Conservation (phyloP, 2,113 vertebrate species). For the Phylloscopus trochilus region DNA sequence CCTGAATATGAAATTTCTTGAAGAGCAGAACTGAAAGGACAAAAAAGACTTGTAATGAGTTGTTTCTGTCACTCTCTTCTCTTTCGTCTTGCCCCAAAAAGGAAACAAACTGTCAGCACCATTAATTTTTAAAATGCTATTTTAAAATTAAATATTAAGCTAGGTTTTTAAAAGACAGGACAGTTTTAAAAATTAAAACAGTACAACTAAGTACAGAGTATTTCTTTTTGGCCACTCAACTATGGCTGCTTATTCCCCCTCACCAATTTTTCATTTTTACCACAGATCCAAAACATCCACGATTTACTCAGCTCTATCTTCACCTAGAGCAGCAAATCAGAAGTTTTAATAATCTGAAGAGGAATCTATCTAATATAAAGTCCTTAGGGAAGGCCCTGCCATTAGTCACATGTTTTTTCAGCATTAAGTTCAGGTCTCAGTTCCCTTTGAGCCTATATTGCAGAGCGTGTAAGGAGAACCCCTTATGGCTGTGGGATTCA, state of each 20-base stretch:
- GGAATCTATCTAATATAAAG: neutral
- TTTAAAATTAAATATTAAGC: conserved; percentile 49
- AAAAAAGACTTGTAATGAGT: neutral
- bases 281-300: neutral
- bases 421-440: neutral
- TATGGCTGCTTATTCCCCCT: neutral
- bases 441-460: neutral
- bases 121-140: conserved; percentile 38
- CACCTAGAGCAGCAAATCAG: neutral
- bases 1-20: neutral
- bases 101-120: conserved; percentile 42
- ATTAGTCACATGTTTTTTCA: neutral
- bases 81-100: neutral
- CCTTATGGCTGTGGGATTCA: accelerated
- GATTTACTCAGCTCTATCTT: neutral
- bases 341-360: neutral
- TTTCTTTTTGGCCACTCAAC: neutral
- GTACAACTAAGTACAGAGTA: neutral
- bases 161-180: neutral
- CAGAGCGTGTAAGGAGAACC: accelerated
- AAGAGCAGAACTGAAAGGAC: neutral
- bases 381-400: neutral
- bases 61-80: neutral
- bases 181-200: conserved; percentile 37
- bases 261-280: neutral